Conservation (phyloP, 2,797 vertebrate genomes). For the Lagorchestes hirsutus region DNA sequence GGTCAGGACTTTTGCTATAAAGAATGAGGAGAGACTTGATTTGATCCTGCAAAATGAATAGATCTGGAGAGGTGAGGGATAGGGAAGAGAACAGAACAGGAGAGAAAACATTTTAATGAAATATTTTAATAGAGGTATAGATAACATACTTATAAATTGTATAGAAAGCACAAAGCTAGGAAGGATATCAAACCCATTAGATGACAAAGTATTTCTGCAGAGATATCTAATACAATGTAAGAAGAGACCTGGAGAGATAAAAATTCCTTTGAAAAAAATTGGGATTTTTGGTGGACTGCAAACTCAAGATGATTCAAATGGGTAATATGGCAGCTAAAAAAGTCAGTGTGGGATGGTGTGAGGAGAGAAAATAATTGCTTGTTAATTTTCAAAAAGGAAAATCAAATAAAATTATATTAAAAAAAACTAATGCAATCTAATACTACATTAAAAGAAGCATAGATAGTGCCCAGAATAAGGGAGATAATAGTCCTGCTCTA, state of each 20-base stretch:
- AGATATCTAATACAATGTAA: background rate
- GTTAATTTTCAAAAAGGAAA: background rate
- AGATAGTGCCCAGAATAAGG: background rate
- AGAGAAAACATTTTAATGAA: background rate
- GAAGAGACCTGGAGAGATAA: background rate
- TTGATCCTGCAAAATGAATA: background rate
- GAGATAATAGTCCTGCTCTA: background rate
- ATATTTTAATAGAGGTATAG: background rate
- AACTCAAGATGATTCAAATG: background rate
- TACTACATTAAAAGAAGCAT: background rate
- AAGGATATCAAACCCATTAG: background rate
- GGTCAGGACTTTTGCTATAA: background rate
- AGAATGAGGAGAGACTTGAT: background rate
- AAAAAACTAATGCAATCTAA: background rate
- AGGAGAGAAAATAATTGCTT: background rate
- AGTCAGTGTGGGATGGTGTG: background rate
- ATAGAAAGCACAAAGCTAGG: background rate
- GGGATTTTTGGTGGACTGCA: background rate
- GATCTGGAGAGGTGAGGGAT: background rate
- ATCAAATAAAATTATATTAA: background rate
- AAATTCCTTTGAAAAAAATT: background rate
- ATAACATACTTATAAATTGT: background rate
- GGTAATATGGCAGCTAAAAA: background rate
- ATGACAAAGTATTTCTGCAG: background rate
- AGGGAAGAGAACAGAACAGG: background rate